Base-by-base conservation (phyloP, 1,140 invertebrate genomes). In the Ceratosolen solmsi region DNA sequence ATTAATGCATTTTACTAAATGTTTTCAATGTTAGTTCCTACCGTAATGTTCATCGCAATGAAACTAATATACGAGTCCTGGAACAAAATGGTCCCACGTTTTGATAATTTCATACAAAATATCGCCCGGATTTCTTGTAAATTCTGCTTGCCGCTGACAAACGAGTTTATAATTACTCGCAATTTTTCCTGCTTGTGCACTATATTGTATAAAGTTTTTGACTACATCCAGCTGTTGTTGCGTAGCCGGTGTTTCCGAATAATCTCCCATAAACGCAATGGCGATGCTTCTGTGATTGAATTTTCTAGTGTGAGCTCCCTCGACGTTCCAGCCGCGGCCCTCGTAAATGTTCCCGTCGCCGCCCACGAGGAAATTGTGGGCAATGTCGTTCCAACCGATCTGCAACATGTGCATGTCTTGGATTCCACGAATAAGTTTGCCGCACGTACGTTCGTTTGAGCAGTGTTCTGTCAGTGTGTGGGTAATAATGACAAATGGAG, bases 311-410 rank as follows among this genome's bases (percentile, higher is more conserved):
- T 97, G 96, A 0, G 95, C 95, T 7, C 96, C 96, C 0, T 94
- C 88, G 1, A 87, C 90, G 30, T 94, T 92, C 94, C 96, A 97
- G 1, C 95, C 95, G 41, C 96, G 92, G 1, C 95, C 96, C 83
- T 94, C 93, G 85, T 96, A 97, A 15, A 94, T 94, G 17, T 92
- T 91, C 2, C 95, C 96, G 79, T 97, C 95, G 22, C 95, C 95
- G 4, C 96, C 96, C 11, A 96, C 92, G n/a, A 94, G 93, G 88
- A 97, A 97, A 88, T 94, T 96, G 86, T 95, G 96, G 2, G 88
- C 94, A 87, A 93, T 96, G 94, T 91, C 96, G 91, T 85, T 94
- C 93, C 93, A 95, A 0, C 90, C 86, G 46, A 91, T 92, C 1
- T 93, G 93, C 74, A 95, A 94, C 73, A 96, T 94, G 88, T 96